Base-by-base conservation (phyloP, 2,113 vertebrate genomes). In the Cyanistes caeruleus region DNA sequence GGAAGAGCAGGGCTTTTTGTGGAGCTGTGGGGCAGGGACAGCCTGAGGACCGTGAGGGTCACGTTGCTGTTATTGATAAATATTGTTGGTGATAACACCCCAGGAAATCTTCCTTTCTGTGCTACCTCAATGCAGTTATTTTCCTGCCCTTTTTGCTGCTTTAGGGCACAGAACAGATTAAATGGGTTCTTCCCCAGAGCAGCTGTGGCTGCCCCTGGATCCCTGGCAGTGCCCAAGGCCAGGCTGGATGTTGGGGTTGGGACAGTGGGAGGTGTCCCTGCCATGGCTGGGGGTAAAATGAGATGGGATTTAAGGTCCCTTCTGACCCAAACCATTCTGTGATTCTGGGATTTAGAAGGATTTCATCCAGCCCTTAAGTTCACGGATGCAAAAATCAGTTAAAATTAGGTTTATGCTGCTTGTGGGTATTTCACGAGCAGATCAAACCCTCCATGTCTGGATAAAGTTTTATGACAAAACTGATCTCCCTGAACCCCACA, bases 11-110 rank as follows among this genome's bases (percentile, higher is more conserved):
- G 37, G 8, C 56, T 49, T 23, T 25, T 22, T 3, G 35, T 9
- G 55, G n/a, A 48, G 67, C 53, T 60, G 55, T 13, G 3, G 64
- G 5, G 70, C 69, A n/a, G 51, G 49, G 35, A n/a, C 22, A 78
- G 62, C 84, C 56, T 28, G 41, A 41, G 52, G 19, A 30, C 6
- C 13, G 44, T 1, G 2, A 2, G 76, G 77, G 22, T 53, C 58
- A 23, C 1, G 0, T 0, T 37, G 37, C 43, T 37, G 33, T 9
- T 25, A 9, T 3, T 18, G 19, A n/a, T 60, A 43, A 43, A 59
- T 35, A 59, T 16, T 9, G 35, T 27, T 18, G 20, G 18, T 55
- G 53, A 33, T 33, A 33, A 56, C 9, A 46, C 9, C 60, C 37
- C n/a, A 49, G 6, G 17, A 65, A 64, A 51, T 30, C 15, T 78